Evolutionary conservation across 2,888 invertebrate genomes (phyloP), one percentile per base, ranked within the genome.

Genomic region (Drosophila limbata): DNA sequence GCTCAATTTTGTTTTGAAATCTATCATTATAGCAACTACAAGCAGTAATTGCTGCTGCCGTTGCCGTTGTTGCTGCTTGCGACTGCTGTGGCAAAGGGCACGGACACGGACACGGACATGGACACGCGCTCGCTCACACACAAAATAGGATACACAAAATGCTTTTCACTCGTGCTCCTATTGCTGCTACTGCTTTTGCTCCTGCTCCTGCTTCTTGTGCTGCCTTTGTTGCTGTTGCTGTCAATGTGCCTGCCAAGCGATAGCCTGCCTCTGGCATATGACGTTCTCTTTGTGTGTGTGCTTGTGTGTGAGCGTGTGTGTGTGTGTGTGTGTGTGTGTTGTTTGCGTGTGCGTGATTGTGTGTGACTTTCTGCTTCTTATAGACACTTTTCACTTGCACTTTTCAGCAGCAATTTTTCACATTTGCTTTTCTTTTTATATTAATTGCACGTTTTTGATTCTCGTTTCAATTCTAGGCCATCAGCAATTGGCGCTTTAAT

Each of bases 81-180:
- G 69, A 50, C 42, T 68, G 60, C 40, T 79, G 47, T 56, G 60
- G 60, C 62, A 40, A 64, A 48, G 61, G 63, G 61, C 61, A 71
- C 37, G 68, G 59, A 62, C 74, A 66, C 21, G 42, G 44, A 45
- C 63, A 72, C 68, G 69, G 64, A 69, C 68, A 66, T 68, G 81
- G 57, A 73, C 74, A 68, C 83, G 69, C 73, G 66, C 68, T 75
- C 72, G 69, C 79, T 77, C 83, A 79, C 74, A 83, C 76, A 78
- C 68, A 69, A 84, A 86, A 84, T 88, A 86, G 88, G 84, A 88
- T 84, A 84, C 84, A 84, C 86, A 84, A 84, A 84, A 86, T 88
- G 84, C 78, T 80, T 78, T 85, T 75, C 69, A 59, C 75, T 73
- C 55, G 52, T 52, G 2, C 53, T 42, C 17, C 51, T 51, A 0